These are phyloP conservation scores for Brachyptera risi DNA, from an alignment of 2,888 invertebrate species.

Conservation along the genomic window DNA sequence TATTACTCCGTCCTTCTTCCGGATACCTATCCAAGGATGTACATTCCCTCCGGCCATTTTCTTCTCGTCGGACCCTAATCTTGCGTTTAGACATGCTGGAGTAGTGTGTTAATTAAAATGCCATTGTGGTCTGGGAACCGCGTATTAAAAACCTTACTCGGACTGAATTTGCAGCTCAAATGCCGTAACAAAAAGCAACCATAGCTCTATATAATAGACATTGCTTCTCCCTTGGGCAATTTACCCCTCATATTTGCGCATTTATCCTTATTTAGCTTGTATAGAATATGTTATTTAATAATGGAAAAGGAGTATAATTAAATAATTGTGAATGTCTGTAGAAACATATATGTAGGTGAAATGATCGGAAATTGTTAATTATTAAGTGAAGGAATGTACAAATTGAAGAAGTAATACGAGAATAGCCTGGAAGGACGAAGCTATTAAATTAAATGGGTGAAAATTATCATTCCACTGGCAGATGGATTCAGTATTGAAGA, in stretches of 20 bases:
- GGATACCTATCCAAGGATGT: constrained; percentile 10
- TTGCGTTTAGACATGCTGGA: constrained; percentile 20
- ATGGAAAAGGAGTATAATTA: constrained; percentile 14
- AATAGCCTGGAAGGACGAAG: constrained; percentile 7
- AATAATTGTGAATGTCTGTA: constrained; percentile 19
- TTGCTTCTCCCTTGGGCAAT: neutral
- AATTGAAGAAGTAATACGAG: no score
- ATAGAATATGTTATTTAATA: constrained; percentile 8
- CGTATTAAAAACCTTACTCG: constrained; percentile 12
- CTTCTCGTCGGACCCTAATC: constrained; percentile 9
- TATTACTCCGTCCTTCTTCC: neutral
- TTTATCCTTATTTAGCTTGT: constrained; percentile 15
- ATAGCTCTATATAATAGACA: constrained; percentile 6
- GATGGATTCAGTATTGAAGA: no score
- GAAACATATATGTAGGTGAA: constrained; percentile 11
- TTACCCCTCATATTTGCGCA: neutral
- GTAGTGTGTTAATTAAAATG: constrained; percentile 20
- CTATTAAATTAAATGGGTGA: constrained; percentile 1
- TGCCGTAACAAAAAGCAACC: constrained; percentile 14
- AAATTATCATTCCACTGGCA: no score
- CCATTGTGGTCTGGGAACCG: constrained; percentile 20
- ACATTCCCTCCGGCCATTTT: constrained; percentile 4
- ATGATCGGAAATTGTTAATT: constrained; percentile 8
- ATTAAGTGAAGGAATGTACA: no score
- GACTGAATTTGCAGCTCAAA: constrained; percentile 19